A percentile compares a stretch with the other conserved stretches of the same genome.
phyloP scores from a whole-genome alignment of 2,888 invertebrate species.

The Leucophenga maculata region DNA sequence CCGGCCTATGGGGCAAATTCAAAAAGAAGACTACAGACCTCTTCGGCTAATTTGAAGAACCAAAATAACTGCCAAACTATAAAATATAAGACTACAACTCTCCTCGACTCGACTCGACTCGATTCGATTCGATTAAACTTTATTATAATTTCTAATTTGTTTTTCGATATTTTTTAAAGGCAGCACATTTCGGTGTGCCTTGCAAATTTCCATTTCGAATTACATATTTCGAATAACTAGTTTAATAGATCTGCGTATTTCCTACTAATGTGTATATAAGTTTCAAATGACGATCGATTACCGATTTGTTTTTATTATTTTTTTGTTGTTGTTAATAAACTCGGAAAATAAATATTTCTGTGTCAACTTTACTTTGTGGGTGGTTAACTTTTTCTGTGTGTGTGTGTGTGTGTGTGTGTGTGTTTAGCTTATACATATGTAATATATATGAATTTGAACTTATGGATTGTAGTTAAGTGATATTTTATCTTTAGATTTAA shows the following conservation, averaged over 20 bases:
- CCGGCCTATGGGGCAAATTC: constrained; percentile 56
- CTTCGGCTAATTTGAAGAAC: constrained; percentile 43
- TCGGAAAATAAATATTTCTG: constrained; percentile 15
- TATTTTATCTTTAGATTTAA: constrained; percentile 45
- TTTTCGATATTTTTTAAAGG: constrained; percentile 13
- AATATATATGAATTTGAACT: constrained; percentile 31
- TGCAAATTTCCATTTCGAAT: constrained; percentile 12
- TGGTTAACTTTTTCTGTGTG: constrained; percentile 1
- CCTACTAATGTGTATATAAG: constrained; percentile 13
- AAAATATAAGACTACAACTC: constrained; percentile 25
- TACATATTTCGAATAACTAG: constrained; percentile 17
- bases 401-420: too few relatives aligned
- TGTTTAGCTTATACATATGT: constrained; percentile 1
- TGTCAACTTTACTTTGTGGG: constrained; percentile 12
- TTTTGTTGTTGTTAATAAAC: constrained; percentile 26
- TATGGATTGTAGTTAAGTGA: constrained; percentile 43
- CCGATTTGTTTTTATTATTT: neutral
- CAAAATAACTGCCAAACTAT: constrained; percentile 47
- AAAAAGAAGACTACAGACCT: constrained; percentile 57
- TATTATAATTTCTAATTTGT: constrained; percentile 30
- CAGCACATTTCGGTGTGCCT: neutral
- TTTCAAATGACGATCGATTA: constrained; percentile 21
- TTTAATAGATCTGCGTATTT: constrained; percentile 6
- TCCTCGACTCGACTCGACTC: constrained; percentile 18
- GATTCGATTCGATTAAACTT: constrained; percentile 21